phyloP scores from a whole-genome alignment of 2,888 invertebrate species.

The Patella depressa region DNA sequence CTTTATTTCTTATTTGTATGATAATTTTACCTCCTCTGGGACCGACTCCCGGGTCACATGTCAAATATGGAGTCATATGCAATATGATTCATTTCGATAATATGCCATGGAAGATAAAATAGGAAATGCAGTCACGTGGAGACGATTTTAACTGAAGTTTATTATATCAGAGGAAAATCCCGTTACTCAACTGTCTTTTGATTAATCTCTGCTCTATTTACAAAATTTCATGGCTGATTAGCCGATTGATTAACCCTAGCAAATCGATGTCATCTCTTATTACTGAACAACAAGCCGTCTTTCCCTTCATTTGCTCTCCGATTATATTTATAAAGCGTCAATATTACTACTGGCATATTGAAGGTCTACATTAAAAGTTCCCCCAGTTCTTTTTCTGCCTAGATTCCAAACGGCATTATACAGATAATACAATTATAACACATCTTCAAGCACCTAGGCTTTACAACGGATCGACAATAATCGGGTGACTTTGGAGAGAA shows the following conservation, averaged over 20 bases:
- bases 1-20: slow-evolving; percentile 35
- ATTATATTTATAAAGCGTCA: slow-evolving; percentile 5
- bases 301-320: slow-evolving; percentile 7
- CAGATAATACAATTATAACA: slow-evolving; percentile 40
- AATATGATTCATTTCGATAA: slow-evolving; percentile 40
- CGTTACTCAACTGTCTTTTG: slow-evolving; percentile 29
- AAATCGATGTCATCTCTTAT: slow-evolving; percentile 28
- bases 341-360: slow-evolving; percentile 14
- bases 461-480: slow-evolving; percentile 42
- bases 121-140: slow-evolving; percentile 29
- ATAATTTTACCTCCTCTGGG: slow-evolving; percentile 33
- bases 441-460: slow-evolving; percentile 31
- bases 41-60: slow-evolving; percentile 28
- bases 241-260: slow-evolving; percentile 38
- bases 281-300: slow-evolving; percentile 17
- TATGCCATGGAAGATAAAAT: slow-evolving; percentile 34
- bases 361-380: slow-evolving; percentile 23
- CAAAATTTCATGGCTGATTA: slow-evolving; percentile 39
- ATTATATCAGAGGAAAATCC: slow-evolving; percentile 30
- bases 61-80: slow-evolving; percentile 35
- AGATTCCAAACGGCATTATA: slow-evolving; percentile 17
- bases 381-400: slow-evolving; percentile 17
- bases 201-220: slow-evolving; percentile 41
- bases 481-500: slow-evolving; percentile 33
- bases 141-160: slow-evolving; percentile 30